Evolutionary conservation across 2,888 invertebrate species (phyloP).

Genomic region (Omphaloscelis lunosa): DNA sequence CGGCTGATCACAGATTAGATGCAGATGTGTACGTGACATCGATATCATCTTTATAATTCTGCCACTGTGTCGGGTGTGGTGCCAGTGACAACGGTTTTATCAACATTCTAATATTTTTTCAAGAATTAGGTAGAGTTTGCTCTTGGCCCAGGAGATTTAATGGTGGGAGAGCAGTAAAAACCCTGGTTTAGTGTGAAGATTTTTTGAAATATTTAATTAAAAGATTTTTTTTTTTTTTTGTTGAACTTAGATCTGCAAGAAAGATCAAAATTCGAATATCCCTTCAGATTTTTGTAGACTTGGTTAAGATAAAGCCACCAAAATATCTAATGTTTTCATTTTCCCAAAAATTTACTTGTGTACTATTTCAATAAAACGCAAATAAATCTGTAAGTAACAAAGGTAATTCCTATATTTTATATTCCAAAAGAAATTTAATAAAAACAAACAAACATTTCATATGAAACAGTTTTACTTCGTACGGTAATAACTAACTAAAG

Average conservation of each 20-base stretch:
- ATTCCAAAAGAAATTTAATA: constrained; percentile 2
- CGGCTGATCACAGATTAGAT: constrained; percentile 76
- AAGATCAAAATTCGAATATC: not conserved
- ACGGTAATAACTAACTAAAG: constrained; percentile 22
- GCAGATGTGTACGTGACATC: constrained; percentile 78
- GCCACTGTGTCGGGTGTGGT: constrained; percentile 66
- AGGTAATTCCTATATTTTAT: not conserved
- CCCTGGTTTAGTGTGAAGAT: not conserved
- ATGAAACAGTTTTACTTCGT: not conserved
- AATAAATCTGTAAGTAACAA: too few relatives aligned
- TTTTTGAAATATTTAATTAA: not conserved
- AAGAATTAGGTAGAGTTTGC: not conserved
- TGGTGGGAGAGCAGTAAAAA: not conserved
- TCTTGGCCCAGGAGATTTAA: not conserved
- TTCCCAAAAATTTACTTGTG: too few relatives aligned
- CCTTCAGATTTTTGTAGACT: not conserved
- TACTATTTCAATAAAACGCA: not conserved
- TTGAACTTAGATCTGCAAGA: too few relatives aligned
- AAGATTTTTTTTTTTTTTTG: too few relatives aligned
- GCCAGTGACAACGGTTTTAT: constrained; percentile 51
- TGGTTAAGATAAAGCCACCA: not conserved
- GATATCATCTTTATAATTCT: constrained; percentile 75
- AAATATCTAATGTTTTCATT: not conserved
- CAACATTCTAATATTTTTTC: not conserved
- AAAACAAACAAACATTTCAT: not conserved